Conservation (phyloP, 1,140 invertebrate genomes). For the Panagrolaimus sp. region DNA sequence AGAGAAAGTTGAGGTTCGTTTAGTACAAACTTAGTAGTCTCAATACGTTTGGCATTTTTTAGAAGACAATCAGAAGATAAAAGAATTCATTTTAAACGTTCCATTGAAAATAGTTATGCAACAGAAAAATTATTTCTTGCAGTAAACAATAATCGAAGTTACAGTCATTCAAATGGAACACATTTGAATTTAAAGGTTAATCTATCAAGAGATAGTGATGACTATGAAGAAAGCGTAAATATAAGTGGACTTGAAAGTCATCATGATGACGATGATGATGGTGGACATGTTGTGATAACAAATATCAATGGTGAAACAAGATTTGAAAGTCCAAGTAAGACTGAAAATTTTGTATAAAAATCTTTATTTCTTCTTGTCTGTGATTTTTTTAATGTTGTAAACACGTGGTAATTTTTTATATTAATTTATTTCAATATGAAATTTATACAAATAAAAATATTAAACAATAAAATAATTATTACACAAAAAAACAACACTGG, state of each 20-base stretch:
- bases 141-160: not conserved
- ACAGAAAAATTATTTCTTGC: not conserved
- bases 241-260: too few species aligned
- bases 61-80: constrained; percentile 12
- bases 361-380: too few species aligned
- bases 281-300: not conserved
- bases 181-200: not conserved
- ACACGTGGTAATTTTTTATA: too few species aligned
- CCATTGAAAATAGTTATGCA: constrained; percentile 6
- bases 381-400: too few species aligned
- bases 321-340: not conserved
- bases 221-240: not conserved
- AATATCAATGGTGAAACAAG: constrained; percentile 1
- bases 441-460: too few species aligned
- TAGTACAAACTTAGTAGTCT: not conserved
- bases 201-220: not conserved
- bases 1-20: not conserved
- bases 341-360: not conserved
- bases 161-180: constrained; percentile 2
- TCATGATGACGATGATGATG: too few species aligned
- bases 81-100: constrained; percentile 13
- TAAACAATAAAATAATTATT: too few species aligned
- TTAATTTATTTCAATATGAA: too few species aligned
- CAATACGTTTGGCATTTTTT: not conserved
- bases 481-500: too few species aligned